phyloP scores from a whole-genome alignment of 2,113 vertebrate genomes.

The Panthera uncia region DNA sequence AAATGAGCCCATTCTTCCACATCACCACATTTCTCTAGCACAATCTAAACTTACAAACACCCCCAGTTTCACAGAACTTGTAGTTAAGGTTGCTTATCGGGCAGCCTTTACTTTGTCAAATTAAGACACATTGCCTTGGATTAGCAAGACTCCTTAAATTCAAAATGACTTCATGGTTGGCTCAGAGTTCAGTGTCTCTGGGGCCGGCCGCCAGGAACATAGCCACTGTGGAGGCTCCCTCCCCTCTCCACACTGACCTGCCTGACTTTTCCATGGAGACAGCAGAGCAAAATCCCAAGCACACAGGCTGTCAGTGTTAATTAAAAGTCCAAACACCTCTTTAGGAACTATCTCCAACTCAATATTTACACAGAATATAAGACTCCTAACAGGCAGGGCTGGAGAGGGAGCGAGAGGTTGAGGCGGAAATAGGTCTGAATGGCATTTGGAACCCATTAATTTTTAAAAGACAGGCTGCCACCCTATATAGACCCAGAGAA shows the following conservation, averaged over 20 bases:
- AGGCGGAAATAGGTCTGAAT: slow-evolving; percentile 60
- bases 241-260: slow-evolving; percentile 79
- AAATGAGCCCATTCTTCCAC: slow-evolving; percentile 76
- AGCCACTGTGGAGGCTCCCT: slow-evolving; percentile 82
- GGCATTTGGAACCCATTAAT: slow-evolving; percentile 76
- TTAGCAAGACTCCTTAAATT: slow-evolving; percentile 88
- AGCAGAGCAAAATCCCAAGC: slow-evolving; percentile 75
- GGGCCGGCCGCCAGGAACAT: slow-evolving; percentile 87
- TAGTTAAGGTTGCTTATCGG: slow-evolving; percentile 83
- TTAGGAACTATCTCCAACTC: slow-evolving; percentile 74
- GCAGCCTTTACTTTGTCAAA: slow-evolving; percentile 89
- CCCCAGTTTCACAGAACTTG: slow-evolving; percentile 74
- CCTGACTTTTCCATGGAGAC: slow-evolving; percentile 80
- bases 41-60: slow-evolving; percentile 82
- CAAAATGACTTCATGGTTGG: slow-evolving; percentile 91
- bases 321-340: slow-evolving; percentile 79
- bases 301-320: slow-evolving; percentile 77
- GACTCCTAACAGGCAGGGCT: slow-evolving; percentile 16
- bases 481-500: slow-evolving; percentile 51
- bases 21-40: slow-evolving; percentile 77
- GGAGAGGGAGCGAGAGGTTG: background rate
- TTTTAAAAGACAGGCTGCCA: slow-evolving; percentile 71
- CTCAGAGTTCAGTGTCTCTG: slow-evolving; percentile 82
- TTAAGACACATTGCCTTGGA: slow-evolving; percentile 88
- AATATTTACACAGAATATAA: slow-evolving; percentile 80